Evolutionary conservation across 2,113 vertebrate genomes (phyloP).

Genomic region (Taxidea taxus): DNA sequence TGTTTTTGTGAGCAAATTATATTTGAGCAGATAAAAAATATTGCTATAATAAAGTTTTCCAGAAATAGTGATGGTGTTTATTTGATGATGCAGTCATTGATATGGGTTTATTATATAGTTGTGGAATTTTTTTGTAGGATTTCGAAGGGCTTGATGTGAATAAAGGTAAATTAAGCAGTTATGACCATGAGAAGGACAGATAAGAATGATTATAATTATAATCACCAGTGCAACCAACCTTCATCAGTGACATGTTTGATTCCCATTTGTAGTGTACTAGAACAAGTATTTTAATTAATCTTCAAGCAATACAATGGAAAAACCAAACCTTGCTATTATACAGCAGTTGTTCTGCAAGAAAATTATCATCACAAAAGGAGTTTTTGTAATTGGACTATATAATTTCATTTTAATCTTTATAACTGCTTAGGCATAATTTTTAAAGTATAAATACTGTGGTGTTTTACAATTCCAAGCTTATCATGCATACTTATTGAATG

Average conservation of each 20-base stretch:
- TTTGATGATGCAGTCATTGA: neutral
- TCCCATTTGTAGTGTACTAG: neutral
- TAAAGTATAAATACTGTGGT: neutral
- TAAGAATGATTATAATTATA: neutral
- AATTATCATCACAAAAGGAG: constrained; percentile 24
- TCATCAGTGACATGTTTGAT: neutral
- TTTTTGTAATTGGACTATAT: constrained; percentile 8
- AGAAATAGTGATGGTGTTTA: neutral
- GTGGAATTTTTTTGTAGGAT: neutral
- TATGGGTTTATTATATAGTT: neutral
- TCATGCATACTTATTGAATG: neutral
- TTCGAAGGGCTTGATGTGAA: neutral
- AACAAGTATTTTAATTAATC: constrained; percentile 57
- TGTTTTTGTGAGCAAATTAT: neutral
- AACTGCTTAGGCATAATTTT: neutral
- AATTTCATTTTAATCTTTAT: constrained; percentile 41
- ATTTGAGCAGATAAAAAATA: neutral
- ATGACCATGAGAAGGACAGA: neutral
- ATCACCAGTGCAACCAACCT: neutral
- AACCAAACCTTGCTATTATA: neutral
- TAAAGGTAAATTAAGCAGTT: neutral
- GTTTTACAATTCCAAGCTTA: constrained; percentile 3
- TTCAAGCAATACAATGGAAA: neutral
- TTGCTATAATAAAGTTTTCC: neutral
- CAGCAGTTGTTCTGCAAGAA: neutral